Conservation (phyloP, 2,113 vertebrate genomes). For the Myotis lucifugus region DNA sequence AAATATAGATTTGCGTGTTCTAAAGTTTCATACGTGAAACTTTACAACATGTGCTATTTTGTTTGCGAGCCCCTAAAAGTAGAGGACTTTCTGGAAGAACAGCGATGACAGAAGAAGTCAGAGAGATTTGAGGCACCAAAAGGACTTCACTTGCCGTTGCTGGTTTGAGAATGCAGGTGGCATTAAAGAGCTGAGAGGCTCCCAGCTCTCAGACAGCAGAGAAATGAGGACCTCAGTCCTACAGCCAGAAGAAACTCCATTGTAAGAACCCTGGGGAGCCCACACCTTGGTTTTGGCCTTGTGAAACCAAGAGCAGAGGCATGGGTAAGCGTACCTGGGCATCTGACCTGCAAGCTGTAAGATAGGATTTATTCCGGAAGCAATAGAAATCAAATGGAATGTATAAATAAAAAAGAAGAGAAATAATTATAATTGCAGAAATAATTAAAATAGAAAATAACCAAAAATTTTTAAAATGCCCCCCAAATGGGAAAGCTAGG, state of each 20-base stretch:
- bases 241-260: background rate
- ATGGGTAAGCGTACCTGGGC: background rate
- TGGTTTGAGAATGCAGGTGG: background rate
- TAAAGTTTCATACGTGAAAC: background rate
- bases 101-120: background rate
- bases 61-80: background rate
- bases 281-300: background rate
- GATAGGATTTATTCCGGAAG: background rate
- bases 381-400: background rate
- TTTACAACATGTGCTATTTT: background rate
- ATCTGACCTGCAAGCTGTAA: background rate
- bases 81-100: background rate
- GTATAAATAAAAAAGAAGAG: background rate
- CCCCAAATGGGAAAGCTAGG: background rate
- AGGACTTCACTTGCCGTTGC: background rate
- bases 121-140: background rate
- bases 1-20: background rate
- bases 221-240: background rate
- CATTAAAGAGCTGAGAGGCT: background rate
- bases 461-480: background rate
- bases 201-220: background rate
- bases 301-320: background rate
- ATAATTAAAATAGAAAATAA: background rate
- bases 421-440: background rate
- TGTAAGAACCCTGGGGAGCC: background rate